These are phyloP conservation scores for Pogoniulus pusillus DNA, from an alignment of 2,797 vertebrate species.

Conservation along the genomic window DNA sequence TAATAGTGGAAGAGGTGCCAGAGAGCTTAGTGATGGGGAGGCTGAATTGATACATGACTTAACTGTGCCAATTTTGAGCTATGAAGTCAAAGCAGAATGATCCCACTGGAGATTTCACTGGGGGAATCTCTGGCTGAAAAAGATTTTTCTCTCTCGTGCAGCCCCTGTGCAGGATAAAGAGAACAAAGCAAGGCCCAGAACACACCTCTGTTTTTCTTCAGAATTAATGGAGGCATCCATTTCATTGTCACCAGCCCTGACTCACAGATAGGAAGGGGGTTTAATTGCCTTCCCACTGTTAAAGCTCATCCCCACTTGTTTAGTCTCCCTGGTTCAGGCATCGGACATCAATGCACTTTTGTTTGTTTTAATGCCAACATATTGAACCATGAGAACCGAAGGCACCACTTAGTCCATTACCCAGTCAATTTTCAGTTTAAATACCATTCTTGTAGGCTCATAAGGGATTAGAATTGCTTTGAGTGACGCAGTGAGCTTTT, in stretches of 20 bases:
- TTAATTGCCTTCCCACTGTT: slow-evolving; percentile 4
- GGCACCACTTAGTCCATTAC: slow-evolving; percentile 68
- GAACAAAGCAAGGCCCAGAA: not conserved
- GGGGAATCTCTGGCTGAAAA: not conserved
- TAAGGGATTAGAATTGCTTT: slow-evolving; percentile 67
- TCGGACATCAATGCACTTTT: not conserved
- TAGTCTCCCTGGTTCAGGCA: slow-evolving; percentile 9
- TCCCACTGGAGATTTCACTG: not conserved
- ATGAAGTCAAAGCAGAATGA: not conserved
- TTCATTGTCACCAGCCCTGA: not conserved
- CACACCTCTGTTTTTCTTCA: not conserved
- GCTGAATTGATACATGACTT: not conserved
- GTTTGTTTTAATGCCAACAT: slow-evolving; percentile 61
- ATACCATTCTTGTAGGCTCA: slow-evolving; percentile 62
- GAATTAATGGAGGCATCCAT: not conserved
- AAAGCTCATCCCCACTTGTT: not conserved
- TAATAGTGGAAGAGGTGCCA: not conserved
- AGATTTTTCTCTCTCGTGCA: not conserved
- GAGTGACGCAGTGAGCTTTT: slow-evolving; percentile 43
- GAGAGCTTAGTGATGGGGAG: not conserved
- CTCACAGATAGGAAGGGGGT: not conserved
- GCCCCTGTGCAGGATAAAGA: not conserved
- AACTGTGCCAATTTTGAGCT: not conserved
- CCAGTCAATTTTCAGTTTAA: slow-evolving; percentile 75
- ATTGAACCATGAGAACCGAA: slow-evolving; percentile 60